Evolutionary conservation across 2,113 vertebrate genomes (phyloP), one percentile per base, ranked within the genome.

Genomic region (Ameiurus melas): DNA sequence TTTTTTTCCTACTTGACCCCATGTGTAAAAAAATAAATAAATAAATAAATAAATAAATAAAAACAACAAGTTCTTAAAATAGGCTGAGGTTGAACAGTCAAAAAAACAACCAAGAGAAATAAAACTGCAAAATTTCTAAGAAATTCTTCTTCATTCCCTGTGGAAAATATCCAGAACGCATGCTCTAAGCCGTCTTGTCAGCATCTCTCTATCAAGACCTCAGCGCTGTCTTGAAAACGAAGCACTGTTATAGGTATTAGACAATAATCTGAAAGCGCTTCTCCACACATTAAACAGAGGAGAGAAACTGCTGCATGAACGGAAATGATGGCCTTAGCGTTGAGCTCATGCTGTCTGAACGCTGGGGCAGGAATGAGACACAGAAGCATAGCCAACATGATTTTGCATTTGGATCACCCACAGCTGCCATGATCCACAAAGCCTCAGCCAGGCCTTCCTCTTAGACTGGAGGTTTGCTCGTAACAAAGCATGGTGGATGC

Each of bases 1-100:
- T 93, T 94, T 84, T 47, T 94, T 93, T 92, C 93, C 92, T 93
- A 94, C 94, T 94, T 94, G 93, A 82, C 92, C 94, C 93, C 92
- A 51, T 85, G 53, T 92, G 94, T 95, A 93, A 94, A 95, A 93
- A 94, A 94, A n/a, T n/a, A n/a, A n/a, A n/a, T n/a, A n/a, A n/a
- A n/a, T n/a, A n/a, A n/a, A n/a, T n/a, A n/a, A n/a, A n/a, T n/a
- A n/a, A n/a, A n/a, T n/a, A n/a, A n/a, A n/a, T n/a, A 25, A 14
- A 27, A 33, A n/a, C 12, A 58, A 16, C 22, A 83, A 83, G 58
- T 92, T 89, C 92, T 90, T 91, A 92, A 92, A 94, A 94, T 92
- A 92, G 93, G 92, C 91, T 92, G 94, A 94, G 92, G 92, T 92
- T 92, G 93, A 93, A 91, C 89, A 89, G 91, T 57, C 30, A 70